A percentile compares a stretch with the other conserved stretches of the same genome.
Conservation (phyloP, 2,113 vertebrate species). For the Saguinus imperator region DNA sequence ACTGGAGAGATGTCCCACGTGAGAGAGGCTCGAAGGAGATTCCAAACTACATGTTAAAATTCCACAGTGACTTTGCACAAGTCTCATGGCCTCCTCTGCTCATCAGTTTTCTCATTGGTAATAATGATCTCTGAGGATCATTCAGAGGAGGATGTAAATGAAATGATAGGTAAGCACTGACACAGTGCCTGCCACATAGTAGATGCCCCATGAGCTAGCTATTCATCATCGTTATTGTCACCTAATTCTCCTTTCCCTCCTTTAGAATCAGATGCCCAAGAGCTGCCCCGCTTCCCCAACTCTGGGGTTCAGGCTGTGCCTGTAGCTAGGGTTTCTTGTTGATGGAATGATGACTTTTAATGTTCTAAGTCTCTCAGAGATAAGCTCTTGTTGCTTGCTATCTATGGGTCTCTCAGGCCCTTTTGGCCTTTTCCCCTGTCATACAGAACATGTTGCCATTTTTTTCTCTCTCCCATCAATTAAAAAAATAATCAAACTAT, state of each 20-base stretch:
- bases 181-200: neutral
- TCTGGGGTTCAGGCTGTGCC: neutral
- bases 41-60: neutral
- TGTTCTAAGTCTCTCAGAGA: conserved; percentile 2
- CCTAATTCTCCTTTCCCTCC: neutral
- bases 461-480: neutral
- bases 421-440: neutral
- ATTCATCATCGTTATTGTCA: rapidly evolving
- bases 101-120: neutral
- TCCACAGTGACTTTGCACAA: neutral
- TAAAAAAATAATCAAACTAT: neutral
- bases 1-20: neutral
- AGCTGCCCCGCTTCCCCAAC: neutral
- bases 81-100: neutral
- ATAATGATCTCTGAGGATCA: neutral
- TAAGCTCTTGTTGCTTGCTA: neutral
- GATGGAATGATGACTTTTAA: neutral
- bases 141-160: neutral
- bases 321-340: neutral
- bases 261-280: neutral
- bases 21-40: neutral
- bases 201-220: neutral
- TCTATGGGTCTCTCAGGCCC: neutral
- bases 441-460: neutral
- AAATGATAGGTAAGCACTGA: neutral